Evolutionary conservation across 2,888 invertebrate genomes (phyloP).

Genomic region (Scaptomyza reducta): DNA sequence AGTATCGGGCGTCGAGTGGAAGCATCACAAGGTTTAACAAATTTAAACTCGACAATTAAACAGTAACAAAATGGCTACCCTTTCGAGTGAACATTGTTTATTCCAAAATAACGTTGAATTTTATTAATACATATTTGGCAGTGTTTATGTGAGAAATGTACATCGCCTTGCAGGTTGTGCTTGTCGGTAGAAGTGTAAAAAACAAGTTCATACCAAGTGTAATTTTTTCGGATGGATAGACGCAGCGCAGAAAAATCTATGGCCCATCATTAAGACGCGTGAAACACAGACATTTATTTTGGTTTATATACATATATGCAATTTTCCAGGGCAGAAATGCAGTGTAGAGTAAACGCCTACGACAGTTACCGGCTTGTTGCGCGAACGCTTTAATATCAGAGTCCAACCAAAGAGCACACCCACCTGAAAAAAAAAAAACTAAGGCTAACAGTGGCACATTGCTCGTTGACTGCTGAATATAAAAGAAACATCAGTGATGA

Average conservation of each 20-base stretch:
- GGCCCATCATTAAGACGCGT: conserved; percentile 35
- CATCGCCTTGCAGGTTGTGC: conserved; percentile 17
- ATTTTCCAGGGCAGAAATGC: conserved; percentile 30
- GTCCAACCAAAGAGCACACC: neutral
- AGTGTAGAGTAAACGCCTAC: conserved; percentile 8
- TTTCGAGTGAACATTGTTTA: conserved; percentile 1
- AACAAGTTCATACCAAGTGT: conserved; percentile 37
- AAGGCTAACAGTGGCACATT: conserved; percentile 42
- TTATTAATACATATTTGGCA: neutral
- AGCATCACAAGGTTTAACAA: conserved; percentile 53
- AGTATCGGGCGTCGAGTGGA: conserved; percentile 39
- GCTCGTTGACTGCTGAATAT: conserved; percentile 31
- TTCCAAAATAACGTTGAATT: neutral
- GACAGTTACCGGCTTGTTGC: conserved; percentile 62
- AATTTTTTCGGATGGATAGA: conserved; percentile 30
- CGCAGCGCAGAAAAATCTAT: conserved; percentile 44
- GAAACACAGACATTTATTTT: conserved; percentile 37
- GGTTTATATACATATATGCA: conserved; percentile 9
- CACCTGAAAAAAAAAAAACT: conserved; percentile 3
- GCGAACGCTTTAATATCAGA: conserved; percentile 27
- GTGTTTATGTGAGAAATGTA: conserved; percentile 22
- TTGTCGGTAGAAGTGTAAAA: conserved; percentile 34
- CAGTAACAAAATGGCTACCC: conserved; percentile 60
- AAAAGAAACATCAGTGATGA: conserved; percentile 20
- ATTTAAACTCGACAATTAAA: conserved; percentile 55